phyloP scores from a whole-genome alignment of 2,888 invertebrate species.

The Seladonia tumulorum region DNA sequence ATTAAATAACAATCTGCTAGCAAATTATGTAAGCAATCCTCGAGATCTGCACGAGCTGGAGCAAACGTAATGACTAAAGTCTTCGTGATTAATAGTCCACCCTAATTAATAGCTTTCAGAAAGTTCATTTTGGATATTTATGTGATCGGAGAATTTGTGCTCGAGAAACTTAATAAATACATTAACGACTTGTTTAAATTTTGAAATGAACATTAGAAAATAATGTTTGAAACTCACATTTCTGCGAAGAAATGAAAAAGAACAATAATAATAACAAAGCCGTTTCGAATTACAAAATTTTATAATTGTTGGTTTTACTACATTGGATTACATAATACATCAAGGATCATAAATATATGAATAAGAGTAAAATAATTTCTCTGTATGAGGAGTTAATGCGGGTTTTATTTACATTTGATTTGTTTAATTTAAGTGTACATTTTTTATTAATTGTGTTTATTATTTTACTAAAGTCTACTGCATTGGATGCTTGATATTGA shows the following conservation, averaged over 20 bases:
- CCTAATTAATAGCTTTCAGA: constrained; percentile 32
- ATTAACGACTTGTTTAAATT: neutral
- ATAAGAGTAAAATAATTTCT: too few relatives aligned
- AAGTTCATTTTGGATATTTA: constrained; percentile 12
- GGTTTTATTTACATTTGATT: too few relatives aligned
- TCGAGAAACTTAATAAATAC: neutral
- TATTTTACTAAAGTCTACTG: neutral
- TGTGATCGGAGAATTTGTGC: neutral
- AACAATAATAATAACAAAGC: neutral
- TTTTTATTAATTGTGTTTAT: neutral
- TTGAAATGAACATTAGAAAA: neutral
- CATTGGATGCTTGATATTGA: too few relatives aligned
- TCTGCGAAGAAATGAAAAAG: too few relatives aligned
- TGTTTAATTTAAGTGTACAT: too few relatives aligned
- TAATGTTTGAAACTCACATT: too few relatives aligned
- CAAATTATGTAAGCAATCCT: constrained; percentile 41
- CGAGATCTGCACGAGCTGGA: constrained; percentile 20
- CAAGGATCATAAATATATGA: too few relatives aligned
- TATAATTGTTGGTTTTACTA: too few relatives aligned
- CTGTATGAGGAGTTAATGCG: too few relatives aligned
- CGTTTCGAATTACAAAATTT: neutral
- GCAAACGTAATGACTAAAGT: constrained; percentile 36
- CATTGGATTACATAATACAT: too few relatives aligned
- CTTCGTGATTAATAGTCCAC: constrained; percentile 26
- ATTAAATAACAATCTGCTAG: constrained; percentile 32